Base-by-base conservation (phyloP, 1,140 invertebrate species). In the Drosophila truncata region DNA sequence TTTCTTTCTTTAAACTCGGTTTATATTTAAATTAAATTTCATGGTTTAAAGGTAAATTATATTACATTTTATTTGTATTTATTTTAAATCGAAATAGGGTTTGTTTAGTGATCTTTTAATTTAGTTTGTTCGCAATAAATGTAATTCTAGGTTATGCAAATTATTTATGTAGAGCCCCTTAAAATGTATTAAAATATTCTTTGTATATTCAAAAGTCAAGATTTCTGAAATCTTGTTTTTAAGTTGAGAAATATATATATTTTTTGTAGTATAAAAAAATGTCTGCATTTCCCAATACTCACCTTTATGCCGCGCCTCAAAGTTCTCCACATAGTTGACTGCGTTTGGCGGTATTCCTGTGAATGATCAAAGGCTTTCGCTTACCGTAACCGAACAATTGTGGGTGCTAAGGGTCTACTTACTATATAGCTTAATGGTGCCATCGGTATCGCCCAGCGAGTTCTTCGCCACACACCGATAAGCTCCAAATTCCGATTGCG, bases 391-490 rank as follows among this genome's bases (percentile, higher is more conserved):
- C 10, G 16, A 39, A 39, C 65, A 35, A 23, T 31, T 6, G 29
- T 27, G 6, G 27, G 33, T 27, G n/a, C 27, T 33, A n/a, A n/a
- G 14, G 23, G 11, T 39, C 11, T 69, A 91, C 92, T 93, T 91
- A 98, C 98, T 95, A 92, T 98, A 97, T 46, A 99, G 93, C 93
- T 97, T 96, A 80, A 98, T 98, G 39, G 95, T 96, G 73, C 97
- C 97, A 93, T 97, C 96, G 11, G 97, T 98, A 81, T 96, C 96
- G 11, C 98, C 98, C 10, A 98, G 93, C 5, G 96, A 96, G 93
- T 98, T 98, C 91, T 97, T 97, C 7, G 97, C 97, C 61, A 98
- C 96, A 93, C 98, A 99, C 88, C 96, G 96, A 90, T 97, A 97
- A 9, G 95, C 95, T 31, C 96, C 96, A 85, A 96, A 97, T 92